These are phyloP conservation scores for Dryadula phaetusa DNA, from an alignment of 2,888 invertebrate genomes.

Conservation along the genomic window DNA sequence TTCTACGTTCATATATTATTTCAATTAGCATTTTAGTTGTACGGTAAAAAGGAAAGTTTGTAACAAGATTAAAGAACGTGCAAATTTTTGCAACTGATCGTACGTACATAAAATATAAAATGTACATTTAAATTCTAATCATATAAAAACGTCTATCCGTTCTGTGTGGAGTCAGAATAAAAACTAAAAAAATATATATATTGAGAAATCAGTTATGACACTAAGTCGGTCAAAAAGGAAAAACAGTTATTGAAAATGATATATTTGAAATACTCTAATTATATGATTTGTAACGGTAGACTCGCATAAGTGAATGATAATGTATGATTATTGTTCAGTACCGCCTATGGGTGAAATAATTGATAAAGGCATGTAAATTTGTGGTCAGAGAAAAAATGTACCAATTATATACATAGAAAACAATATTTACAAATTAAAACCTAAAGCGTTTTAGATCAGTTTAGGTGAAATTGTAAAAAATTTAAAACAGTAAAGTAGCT, in stretches of 20 bases:
- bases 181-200: neutral
- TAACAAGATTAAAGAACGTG: conserved; percentile 21
- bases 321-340: neutral
- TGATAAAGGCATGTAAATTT: no score
- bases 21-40: conserved; percentile 26
- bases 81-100: conserved; percentile 1
- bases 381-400: neutral
- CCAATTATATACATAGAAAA: no score
- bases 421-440: no score
- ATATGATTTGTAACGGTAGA: conserved; percentile 21
- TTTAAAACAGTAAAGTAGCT: neutral
- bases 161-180: neutral
- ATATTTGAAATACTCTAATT: conserved; percentile 23
- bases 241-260: conserved; percentile 23
- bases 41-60: conserved; percentile 27
- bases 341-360: neutral
- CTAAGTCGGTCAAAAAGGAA: conserved; percentile 13
- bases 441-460: no score
- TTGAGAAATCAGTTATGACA: neutral
- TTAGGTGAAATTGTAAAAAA: neutral
- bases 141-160: neutral
- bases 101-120: neutral
- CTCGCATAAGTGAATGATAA: conserved; percentile 15
- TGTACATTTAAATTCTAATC: conserved; percentile 9
- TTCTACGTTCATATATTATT: conserved; percentile 19